Evolutionary conservation across 2,797 vertebrate genomes (phyloP), one percentile per base, ranked within the genome.

Genomic region (Streptopelia turtur): DNA sequence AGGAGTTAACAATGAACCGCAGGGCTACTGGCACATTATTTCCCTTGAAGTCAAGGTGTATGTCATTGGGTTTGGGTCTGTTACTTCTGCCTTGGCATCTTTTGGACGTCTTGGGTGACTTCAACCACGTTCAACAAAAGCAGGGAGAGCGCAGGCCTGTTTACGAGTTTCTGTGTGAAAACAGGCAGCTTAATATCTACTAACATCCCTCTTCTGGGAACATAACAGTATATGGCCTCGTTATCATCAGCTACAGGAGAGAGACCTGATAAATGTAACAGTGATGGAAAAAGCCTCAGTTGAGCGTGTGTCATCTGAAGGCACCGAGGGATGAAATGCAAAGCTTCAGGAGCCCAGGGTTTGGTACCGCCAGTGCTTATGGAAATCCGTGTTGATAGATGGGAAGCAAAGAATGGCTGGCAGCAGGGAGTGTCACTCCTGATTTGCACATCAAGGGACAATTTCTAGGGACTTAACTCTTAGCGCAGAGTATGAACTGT

Each of bases 371-470:
- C 56, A 24, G 6, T 63, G 60, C 52, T 83, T 35, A 2, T 56
- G 56, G 49, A 93, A 89, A 74, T 91, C 61, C 65, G n/a, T 71
- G 65, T n/a, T 72, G 88, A 80, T 65, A 65, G 53, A 64, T 66
- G 55, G 25, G 86, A 89, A 49, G 64, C 56, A 78, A 60, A 57
- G 60, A 65, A 22, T 59, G 45, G 59, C 43, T 69, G 83, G 69
- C 41, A 80, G 64, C 43, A 74, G 39, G 47, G 80, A 45, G 59
- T 28, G 28, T 43, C 21, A 1, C 59, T 80, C 24, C n/a, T 1
- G 9, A 30, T 50, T 82, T 72, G 53, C 83, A 66, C 25, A 23
- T 71, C 56, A 43, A 63, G 74, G 59, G 43, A n/a, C 49, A 21
- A 1, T 74, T 93, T 91, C 50, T 87, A 56, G 75, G 50, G 30